Evolutionary conservation across 2,888 invertebrate species (phyloP), one percentile per base, ranked within the genome.

Genomic region (Catocala nupta): DNA sequence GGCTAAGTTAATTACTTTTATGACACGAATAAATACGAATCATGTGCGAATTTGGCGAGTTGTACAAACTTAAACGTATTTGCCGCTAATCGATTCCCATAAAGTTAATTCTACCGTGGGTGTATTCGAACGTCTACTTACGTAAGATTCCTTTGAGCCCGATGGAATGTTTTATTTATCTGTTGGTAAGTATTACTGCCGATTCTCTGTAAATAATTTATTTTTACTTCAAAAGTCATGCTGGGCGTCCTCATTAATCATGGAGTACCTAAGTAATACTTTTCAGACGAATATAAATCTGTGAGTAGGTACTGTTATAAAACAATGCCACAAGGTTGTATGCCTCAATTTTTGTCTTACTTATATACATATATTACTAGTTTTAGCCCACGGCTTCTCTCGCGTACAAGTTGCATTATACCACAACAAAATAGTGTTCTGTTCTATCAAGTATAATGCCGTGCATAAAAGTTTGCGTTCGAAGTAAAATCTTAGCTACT

Each of bases 51-150:
- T 10, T 10, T 48, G 25, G 16, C 25, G 9, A 9, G 1, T 48
- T 16, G 0, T 25, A 25, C 7, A 25, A 25, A 25, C 45, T 25
- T 48, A 25, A 48, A 48, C 10, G 48, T 48, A 48, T 48, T 48
- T 48, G 25, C 25, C 48, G 10, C 48, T 10, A 25, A 25, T 48
- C 48, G 48, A 25, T 48, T 48, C 48, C 48, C 25, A 48, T 48
- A 25, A 48, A 48, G 16, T 25, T 48, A 25, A 48, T 48, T 48
- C 48, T 48, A 16, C 25, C 10, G 48, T 48, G 25, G 48, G 48
- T 25, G 48, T 48, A 25, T 48, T 25, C 25, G 48, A 3, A 16
- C 13, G 16, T 48, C 48, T 48, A 16, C 25, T 48, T 48, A 48
- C 48, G 45, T 45, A 12, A 12, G 12, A 9, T 48, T 25, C 25